Conservation (phyloP, 2,113 vertebrate genomes). For the Fukomys damarensis region DNA sequence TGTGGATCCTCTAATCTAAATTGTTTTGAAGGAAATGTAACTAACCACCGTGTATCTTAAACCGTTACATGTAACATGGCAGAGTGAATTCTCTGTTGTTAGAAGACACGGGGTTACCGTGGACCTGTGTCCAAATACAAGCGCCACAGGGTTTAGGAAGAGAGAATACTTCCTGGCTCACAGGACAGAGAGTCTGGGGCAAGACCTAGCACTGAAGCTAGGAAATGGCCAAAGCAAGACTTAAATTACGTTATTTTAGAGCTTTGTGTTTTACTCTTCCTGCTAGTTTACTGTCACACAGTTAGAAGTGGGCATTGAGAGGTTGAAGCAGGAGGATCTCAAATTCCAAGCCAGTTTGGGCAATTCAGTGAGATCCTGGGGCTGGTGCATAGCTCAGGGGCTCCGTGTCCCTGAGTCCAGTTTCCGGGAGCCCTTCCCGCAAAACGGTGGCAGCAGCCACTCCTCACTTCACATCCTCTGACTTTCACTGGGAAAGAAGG, state of each 20-base stretch:
- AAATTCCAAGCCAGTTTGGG: background rate
- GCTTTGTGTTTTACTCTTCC: background rate
- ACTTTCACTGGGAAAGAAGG: background rate
- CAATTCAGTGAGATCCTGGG: background rate
- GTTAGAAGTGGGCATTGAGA: background rate
- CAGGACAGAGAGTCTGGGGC: background rate
- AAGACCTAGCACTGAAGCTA: background rate
- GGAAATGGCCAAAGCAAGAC: background rate
- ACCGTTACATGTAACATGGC: background rate
- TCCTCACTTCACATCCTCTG: background rate
- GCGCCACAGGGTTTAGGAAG: background rate
- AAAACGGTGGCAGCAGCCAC: background rate
- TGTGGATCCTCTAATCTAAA: background rate
- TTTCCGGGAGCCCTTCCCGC: background rate
- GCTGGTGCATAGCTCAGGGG: background rate
- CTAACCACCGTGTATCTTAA: background rate
- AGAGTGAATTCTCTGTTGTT: background rate
- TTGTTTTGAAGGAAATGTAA: slow-evolving; percentile 24
- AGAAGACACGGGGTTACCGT: background rate
- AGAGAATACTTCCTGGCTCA: background rate
- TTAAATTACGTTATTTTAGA: background rate
- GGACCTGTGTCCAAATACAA: background rate
- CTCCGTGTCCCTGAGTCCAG: no score
- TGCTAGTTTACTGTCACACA: background rate
- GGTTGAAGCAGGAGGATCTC: background rate